Conservation (phyloP, 2,888 invertebrate species). For the Timema cristinae region DNA sequence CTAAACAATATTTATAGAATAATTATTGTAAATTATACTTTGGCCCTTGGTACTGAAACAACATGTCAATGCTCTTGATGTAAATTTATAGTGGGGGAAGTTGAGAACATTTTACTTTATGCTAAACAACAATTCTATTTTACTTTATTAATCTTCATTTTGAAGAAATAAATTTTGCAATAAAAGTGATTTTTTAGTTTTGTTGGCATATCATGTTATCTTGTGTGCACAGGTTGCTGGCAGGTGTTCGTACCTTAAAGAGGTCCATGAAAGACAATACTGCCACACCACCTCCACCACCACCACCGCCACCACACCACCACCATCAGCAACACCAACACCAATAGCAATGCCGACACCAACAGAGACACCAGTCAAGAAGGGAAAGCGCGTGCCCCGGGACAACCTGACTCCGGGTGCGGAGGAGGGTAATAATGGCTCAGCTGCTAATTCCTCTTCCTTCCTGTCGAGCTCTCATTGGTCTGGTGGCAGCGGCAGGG, state of each 20-base stretch:
- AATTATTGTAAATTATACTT: no score
- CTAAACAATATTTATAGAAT: no score
- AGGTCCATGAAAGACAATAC: slow-evolving; percentile 30
- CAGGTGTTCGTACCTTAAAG: slow-evolving; percentile 35
- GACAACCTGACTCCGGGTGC: slow-evolving; percentile 23
- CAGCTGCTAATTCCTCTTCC: slow-evolving; percentile 31
- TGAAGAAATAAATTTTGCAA: no score
- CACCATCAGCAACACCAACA: slow-evolving; percentile 31
- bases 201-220: neutral
- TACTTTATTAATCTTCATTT: no score
- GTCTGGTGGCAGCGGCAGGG: slow-evolving; percentile 48
- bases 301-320: slow-evolving; percentile 35
- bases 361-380: slow-evolving; percentile 36
- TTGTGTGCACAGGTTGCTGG: slow-evolving; percentile 25
- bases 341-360: neutral
- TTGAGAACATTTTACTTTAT: no score
- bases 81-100: no score
- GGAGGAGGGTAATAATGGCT: slow-evolving; percentile 44
- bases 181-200: no score
- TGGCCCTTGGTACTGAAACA: no score
- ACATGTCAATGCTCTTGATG: no score
- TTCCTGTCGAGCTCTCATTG: slow-evolving; percentile 30
- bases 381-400: slow-evolving; percentile 31
- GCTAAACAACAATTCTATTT: no score
- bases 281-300: no score